These are phyloP conservation scores for Morone chrysops DNA, from an alignment of 2,113 vertebrate species.

Conservation along the genomic window DNA sequence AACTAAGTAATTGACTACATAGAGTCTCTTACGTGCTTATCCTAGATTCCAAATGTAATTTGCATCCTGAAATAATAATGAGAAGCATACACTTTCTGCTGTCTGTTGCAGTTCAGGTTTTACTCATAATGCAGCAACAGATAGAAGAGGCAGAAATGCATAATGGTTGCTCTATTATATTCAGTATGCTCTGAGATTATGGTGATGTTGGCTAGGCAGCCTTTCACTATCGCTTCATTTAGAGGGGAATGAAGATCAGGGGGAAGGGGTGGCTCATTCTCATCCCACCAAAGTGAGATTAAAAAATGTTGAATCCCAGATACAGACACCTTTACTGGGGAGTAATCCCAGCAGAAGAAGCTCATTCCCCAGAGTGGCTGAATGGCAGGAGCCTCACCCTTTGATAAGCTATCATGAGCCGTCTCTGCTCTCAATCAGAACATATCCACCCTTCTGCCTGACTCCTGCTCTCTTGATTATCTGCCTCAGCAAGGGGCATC, in stretches of 20 bases:
- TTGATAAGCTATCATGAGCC: conserved; percentile 77
- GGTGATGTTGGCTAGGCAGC: conserved; percentile 7
- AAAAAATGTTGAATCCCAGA: conserved; percentile 53
- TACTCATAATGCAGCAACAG: neutral
- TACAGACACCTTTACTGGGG: conserved; percentile 29
- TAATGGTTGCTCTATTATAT: conserved; percentile 19
- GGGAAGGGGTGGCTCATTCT: conserved; percentile 30
- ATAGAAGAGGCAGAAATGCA: conserved; percentile 2
- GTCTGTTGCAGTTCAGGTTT: neutral
- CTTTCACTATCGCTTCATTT: conserved; percentile 53
- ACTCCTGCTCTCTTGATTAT: conserved; percentile 39
- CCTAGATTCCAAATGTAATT: neutral
- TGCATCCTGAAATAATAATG: neutral
- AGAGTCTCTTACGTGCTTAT: neutral
- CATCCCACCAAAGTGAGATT: conserved; percentile 58
- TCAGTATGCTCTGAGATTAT: conserved; percentile 15
- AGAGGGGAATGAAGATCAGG: conserved; percentile 31
- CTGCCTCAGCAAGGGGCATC: conserved; percentile 45
- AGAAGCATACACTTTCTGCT: neutral
- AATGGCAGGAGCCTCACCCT: conserved; percentile 63
- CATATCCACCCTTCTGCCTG: conserved; percentile 43
- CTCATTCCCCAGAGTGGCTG: conserved; percentile 67
- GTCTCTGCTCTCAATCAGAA: conserved; percentile 69
- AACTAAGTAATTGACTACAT: too few relatives aligned
- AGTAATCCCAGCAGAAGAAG: conserved; percentile 55